phyloP scores from a whole-genome alignment of 2,797 vertebrate species.

The Picus viridis region DNA sequence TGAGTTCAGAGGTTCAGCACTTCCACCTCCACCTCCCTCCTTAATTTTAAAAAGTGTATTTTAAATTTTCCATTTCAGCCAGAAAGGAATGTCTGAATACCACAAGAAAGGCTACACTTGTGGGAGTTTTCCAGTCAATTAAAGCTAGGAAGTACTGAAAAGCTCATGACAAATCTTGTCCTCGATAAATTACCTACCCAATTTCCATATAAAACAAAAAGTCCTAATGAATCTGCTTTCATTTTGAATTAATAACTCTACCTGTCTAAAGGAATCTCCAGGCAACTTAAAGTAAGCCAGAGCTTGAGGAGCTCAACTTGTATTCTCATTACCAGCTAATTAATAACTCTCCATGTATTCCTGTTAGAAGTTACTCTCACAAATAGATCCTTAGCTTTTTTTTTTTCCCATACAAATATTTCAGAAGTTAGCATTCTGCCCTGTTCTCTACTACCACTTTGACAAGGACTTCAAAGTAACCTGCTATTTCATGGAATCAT shows the following conservation, averaged over 20 bases:
- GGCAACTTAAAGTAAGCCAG: not conserved
- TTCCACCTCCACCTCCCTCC: not conserved
- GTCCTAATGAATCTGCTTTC: not conserved
- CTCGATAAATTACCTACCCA: not conserved
- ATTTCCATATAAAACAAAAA: not conserved
- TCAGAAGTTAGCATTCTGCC: not conserved
- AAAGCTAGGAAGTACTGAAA: not conserved
- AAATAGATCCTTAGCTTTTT: not conserved
- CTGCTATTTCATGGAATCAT: too few relatives aligned
- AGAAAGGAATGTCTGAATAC: conserved; percentile 1
- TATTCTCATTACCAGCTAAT: not conserved
- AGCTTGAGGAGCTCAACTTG: not conserved
- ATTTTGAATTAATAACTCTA: not conserved
- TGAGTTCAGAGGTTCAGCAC: not conserved
- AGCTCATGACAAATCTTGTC: not conserved
- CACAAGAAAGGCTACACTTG: not conserved
- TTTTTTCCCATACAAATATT: not conserved
- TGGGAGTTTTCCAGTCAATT: not conserved
- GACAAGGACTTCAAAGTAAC: not conserved
- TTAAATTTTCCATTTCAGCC: conserved; percentile 5
- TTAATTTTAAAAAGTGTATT: not conserved
- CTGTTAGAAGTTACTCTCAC: not conserved
- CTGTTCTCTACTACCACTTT: not conserved
- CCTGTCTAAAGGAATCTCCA: not conserved
- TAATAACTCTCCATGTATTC: not conserved